Evolutionary conservation across 1,140 invertebrate genomes (phyloP).

Genomic region (Ctenoplectra terminalis): DNA sequence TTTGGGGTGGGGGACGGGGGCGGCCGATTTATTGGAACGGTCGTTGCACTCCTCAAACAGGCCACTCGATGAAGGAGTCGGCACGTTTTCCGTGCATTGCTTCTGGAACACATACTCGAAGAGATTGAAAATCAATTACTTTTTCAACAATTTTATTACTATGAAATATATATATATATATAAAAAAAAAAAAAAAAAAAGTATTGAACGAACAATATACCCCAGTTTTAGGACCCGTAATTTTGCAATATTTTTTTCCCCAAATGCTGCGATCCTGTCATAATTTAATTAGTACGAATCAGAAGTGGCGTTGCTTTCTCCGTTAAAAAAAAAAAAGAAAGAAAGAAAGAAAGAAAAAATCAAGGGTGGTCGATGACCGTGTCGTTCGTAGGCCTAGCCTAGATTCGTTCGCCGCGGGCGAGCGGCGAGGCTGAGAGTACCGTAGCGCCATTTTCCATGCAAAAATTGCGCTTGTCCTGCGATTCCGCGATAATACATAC

Average conservation of each 20-base stretch:
- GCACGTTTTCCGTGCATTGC: constrained; percentile 47
- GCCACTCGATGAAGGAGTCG: constrained; percentile 69
- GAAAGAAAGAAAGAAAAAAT: constrained; percentile 53
- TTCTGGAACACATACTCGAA: too few species aligned
- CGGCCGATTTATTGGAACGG: constrained; percentile 81
- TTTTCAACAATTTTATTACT: too few species aligned
- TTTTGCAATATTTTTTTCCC: neutral
- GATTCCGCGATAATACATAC: constrained; percentile 78
- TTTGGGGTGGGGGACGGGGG: constrained; percentile 72
- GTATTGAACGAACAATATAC: neutral
- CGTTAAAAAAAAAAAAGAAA: constrained; percentile 57
- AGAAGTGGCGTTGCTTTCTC: constrained; percentile 60
- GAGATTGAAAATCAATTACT: too few species aligned
- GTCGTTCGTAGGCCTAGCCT: constrained; percentile 71
- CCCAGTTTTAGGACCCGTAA: neutral
- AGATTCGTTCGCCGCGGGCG: constrained; percentile 68
- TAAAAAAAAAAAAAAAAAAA: too few species aligned
- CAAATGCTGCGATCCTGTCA: constrained; percentile 17
- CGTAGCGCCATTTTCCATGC: constrained; percentile 74
- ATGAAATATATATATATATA: too few species aligned
- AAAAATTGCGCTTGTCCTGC: constrained; percentile 75
- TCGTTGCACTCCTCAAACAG: constrained; percentile 79
- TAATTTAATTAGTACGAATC: constrained; percentile 57
- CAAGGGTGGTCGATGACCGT: constrained; percentile 69
- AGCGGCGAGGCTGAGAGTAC: constrained; percentile 73